Percentiles rank a stretch among this genome's conserved stretches.
Evolutionary conservation across 2,888 invertebrate species (phyloP).

Genomic region (Geophilus truncorum): DNA sequence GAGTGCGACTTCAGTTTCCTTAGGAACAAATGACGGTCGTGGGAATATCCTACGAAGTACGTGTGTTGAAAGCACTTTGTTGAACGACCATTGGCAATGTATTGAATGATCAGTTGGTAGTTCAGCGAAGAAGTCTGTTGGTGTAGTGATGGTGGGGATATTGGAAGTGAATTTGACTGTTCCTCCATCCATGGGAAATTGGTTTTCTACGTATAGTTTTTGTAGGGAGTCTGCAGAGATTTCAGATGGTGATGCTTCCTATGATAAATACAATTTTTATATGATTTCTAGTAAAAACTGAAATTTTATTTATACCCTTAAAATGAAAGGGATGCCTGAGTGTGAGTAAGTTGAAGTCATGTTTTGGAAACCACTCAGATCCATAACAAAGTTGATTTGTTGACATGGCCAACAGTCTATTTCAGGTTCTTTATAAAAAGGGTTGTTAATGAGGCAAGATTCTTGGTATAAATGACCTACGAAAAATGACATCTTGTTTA

Average conservation of each 20-base stretch:
- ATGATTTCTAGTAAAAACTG: slow-evolving; percentile 29
- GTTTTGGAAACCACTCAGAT: slow-evolving; percentile 59
- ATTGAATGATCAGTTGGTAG: slow-evolving; percentile 28
- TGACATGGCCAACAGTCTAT: slow-evolving; percentile 82
- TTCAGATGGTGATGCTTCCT: slow-evolving; percentile 57
- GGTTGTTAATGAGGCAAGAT: slow-evolving; percentile 75
- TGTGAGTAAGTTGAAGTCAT: slow-evolving; percentile 52
- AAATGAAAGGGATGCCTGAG: slow-evolving; percentile 57
- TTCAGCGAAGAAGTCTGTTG: background rate
- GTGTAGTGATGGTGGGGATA: slow-evolving; percentile 2
- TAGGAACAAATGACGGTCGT: slow-evolving; percentile 60
- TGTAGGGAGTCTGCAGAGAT: slow-evolving; percentile 56
- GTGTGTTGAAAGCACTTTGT: slow-evolving; percentile 68
- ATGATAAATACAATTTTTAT: slow-evolving; percentile 42
- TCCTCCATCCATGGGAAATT: slow-evolving; percentile 59
- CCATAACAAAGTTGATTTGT: slow-evolving; percentile 61
- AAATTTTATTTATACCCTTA: slow-evolving; percentile 47
- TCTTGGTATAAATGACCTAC: slow-evolving; percentile 64
- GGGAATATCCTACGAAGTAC: slow-evolving; percentile 66
- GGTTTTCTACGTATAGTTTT: slow-evolving; percentile 58
- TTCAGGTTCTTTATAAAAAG: slow-evolving; percentile 72
- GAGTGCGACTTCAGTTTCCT: slow-evolving; percentile 52
- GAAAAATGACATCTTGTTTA: no score
- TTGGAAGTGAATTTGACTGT: slow-evolving; percentile 56
- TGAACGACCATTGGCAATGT: slow-evolving; percentile 51